A percentile compares a stretch with the other conserved stretches of the same genome.
phyloP scores from a whole-genome alignment of 2,113 vertebrate genomes.

The Emydocephalus ijimae region DNA sequence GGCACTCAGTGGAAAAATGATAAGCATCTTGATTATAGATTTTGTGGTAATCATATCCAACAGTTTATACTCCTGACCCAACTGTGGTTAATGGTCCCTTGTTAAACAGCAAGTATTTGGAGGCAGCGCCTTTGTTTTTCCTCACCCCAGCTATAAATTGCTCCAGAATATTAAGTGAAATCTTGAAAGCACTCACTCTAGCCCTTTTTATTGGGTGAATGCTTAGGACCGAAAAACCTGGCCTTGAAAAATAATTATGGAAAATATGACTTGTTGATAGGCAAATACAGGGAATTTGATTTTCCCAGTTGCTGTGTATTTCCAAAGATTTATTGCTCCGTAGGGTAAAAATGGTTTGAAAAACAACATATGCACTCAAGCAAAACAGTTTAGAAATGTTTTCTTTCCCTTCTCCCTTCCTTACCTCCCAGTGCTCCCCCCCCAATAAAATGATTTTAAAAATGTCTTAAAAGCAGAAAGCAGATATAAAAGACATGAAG shows the following conservation, averaged over 20 bases:
- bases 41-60: not conserved
- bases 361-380: not conserved
- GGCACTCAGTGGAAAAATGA: not conserved
- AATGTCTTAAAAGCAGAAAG: not conserved
- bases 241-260: not conserved
- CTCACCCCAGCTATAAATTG: not conserved
- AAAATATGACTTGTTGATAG: not conserved
- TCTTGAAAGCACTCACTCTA: not conserved
- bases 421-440: not conserved
- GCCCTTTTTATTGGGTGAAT: not conserved
- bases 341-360: not conserved
- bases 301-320: not conserved
- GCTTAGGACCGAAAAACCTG: not conserved
- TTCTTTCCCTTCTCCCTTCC: not conserved
- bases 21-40: not conserved
- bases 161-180: not conserved
- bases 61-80: not conserved
- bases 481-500: not conserved
- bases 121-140: not conserved
- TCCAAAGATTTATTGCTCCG: not conserved
- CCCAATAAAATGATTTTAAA: not conserved
- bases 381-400: not conserved
- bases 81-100: not conserved
- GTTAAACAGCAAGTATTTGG: not conserved
- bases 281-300: not conserved